Evolutionary conservation across 2,113 vertebrate species (phyloP), one percentile per base, ranked within the genome.

Genomic region (Equus quagga): DNA sequence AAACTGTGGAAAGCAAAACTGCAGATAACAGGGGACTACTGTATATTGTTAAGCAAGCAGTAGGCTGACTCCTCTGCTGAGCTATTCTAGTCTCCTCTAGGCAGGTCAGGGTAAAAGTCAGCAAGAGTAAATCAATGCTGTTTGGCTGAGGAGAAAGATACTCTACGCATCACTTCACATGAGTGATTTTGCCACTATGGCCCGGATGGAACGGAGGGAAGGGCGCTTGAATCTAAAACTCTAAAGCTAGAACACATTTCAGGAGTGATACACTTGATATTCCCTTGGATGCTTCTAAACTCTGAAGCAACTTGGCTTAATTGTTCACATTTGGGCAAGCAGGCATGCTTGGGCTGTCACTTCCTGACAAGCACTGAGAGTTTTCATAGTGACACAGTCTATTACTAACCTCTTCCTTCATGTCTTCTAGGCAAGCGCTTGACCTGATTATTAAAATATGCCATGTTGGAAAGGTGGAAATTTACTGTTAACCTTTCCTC

Each of bases 341-440:
- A 81, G 88, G 80, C 75, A 78, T 91, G 73, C 64, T 15, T 51
- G 70, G 76, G 81, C 46, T 67, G 81, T 89, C 10, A 65, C 36
- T 86, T 97, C 96, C 81, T 51, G 49, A 60, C 83, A 81, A 49
- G 51, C 4, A 49, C 24, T 76, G 51, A 60, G 64, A 79, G n/a
- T 69, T 65, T 46, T 85, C 81, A 31, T 17, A 89, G 46, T 75
- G 82, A 88, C 70, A 13, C 26, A 88, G 86, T 84, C 89, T 92
- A 54, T 96, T 93, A 89, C 70, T 87, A 96, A 96, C 69, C 44
- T 97, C 78, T 96, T 95, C 96, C 64, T 96, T 90, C 72, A 70
- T 31, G 23, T 84, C 67, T 97, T 96, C 87, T 54, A 96, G 86
- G 83, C 72, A 96, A 79, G 65, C 95, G 70, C 46, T 65, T 82